phyloP scores from a whole-genome alignment of 2,888 invertebrate genomes.

The Disparrhopalites patrizii region DNA sequence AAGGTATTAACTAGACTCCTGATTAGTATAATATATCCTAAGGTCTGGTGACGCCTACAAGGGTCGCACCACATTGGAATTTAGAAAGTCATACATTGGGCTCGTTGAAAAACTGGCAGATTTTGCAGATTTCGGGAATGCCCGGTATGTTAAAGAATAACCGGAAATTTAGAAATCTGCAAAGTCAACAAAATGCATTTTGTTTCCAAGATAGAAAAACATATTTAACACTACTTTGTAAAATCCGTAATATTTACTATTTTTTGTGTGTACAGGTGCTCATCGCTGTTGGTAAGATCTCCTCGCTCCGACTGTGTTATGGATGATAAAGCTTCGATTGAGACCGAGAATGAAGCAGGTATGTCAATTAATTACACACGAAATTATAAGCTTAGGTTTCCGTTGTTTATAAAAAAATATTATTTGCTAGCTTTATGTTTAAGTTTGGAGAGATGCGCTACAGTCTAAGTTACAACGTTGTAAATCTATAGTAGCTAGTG shows the following conservation, averaged over 20 bases:
- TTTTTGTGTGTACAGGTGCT: constrained; percentile 58
- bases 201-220: too few species aligned
- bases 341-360: constrained; percentile 39
- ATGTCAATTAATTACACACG: too few species aligned
- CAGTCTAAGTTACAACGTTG: neutral
- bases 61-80: neutral
- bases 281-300: constrained; percentile 69
- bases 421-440: neutral
- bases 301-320: constrained; percentile 44
- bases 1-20: neutral
- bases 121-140: too few species aligned
- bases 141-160: too few species aligned
- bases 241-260: too few species aligned
- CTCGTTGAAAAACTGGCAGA: too few species aligned
- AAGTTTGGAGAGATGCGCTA: neutral
- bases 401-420: too few species aligned
- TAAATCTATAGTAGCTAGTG: too few species aligned
- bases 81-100: neutral
- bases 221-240: too few species aligned
- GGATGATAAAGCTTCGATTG: constrained; percentile 42
- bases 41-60: neutral
- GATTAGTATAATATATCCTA: neutral
- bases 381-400: too few species aligned
- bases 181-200: too few species aligned
- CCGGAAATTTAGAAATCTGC: too few species aligned